Base-by-base conservation (phyloP, 2,797 vertebrate genomes). In the Setipinna tenuifilis region DNA sequence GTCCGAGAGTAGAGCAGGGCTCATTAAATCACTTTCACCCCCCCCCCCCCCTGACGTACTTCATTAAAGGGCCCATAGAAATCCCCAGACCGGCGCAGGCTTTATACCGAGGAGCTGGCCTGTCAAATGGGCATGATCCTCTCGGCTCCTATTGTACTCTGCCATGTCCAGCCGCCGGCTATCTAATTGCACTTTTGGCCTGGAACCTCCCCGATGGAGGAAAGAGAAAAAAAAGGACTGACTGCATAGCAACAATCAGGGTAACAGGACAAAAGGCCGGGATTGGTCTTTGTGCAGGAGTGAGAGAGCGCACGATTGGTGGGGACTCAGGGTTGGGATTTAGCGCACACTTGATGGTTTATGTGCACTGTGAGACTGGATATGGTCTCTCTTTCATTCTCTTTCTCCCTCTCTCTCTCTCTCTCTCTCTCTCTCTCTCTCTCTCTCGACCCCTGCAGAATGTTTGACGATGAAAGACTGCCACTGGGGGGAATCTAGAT, bases 161-260 rank as follows among this genome's bases (percentile, higher is more conserved):
- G 68, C 0, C 68, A 1, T 35, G 68, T 75, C 28, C 68, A 28
- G 31, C 68, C 68, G 16, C 28, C 14, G 5, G 28, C 68, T 17
- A 75, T 75, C 68, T 75, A 75, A 75, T 75, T 75, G 68, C 16
- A 17, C 68, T 75, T 75, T 41, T 75, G 68, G 68, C 68, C 68
- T 23, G 11, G 31, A 19, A 41, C 14, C 68, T 54, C 28, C 68
- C 28, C 16, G 31, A 19, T 17, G 68, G 12, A 75, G 14, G 28
- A 31, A 14, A 25, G 61, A 61, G 17, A 9, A 54, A 9, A 54
- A 54, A 54, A 54, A 54, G 50, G 68, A 54, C 50, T 54, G 28
- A 19, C 28, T 75, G 68, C 68, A 75, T 75, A 75, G 68, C 68
- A 75, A 75, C 68, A 75, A 75, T 75, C 65, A 31, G 68, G 16